Conservation (phyloP, 2,113 vertebrate genomes). For the Gila orcuttii region DNA sequence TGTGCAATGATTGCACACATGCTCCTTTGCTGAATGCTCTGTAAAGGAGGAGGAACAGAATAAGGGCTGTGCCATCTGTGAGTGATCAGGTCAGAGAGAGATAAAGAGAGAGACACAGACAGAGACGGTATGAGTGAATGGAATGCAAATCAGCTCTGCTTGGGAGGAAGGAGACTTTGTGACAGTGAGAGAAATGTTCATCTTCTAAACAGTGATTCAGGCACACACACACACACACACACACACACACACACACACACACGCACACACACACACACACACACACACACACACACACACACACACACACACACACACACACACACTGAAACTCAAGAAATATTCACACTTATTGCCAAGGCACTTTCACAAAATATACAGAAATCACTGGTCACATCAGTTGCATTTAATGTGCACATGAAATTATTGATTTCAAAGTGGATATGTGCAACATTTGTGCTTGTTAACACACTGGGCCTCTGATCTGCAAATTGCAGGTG, state of each 20-base stretch:
- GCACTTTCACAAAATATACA: background rate
- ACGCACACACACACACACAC: too few relatives aligned
- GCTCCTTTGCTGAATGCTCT: slow-evolving; percentile 6
- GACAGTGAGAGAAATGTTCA: background rate
- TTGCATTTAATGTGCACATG: background rate
- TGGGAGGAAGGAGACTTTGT: slow-evolving; percentile 22
- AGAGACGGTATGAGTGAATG: slow-evolving; percentile 1
- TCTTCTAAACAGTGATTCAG: slow-evolving; percentile 18
- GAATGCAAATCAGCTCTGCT: slow-evolving; percentile 36
- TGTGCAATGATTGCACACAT: slow-evolving; percentile 24
- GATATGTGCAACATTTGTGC: background rate
- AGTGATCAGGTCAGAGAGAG: slow-evolving; percentile 39
- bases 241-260: too few relatives aligned
- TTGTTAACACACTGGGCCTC: background rate
- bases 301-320: too few relatives aligned
- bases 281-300: too few relatives aligned
- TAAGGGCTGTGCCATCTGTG: slow-evolving; percentile 36
- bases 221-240: background rate
- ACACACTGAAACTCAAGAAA: background rate
- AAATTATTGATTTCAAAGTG: background rate
- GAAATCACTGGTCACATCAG: slow-evolving; percentile 15
- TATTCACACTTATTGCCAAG: background rate
- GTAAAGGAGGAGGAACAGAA: slow-evolving; percentile 36
- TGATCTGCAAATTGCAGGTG: background rate
- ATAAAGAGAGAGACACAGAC: slow-evolving; percentile 23